phyloP scores from a whole-genome alignment of 2,888 invertebrate species.

The Chaetoderma sp. region DNA sequence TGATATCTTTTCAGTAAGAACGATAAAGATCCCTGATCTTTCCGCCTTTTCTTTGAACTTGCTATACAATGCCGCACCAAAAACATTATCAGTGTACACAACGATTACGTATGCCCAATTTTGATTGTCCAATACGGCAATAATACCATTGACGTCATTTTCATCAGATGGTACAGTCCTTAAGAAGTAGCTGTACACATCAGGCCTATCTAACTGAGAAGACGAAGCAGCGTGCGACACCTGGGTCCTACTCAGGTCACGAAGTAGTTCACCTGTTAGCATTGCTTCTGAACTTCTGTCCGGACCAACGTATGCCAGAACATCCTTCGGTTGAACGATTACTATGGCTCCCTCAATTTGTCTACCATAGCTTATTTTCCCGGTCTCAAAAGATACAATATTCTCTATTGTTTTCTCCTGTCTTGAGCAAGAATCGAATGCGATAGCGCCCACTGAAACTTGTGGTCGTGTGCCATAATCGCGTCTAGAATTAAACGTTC shows the following conservation, averaged over 20 bases:
- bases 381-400: conserved; percentile 53
- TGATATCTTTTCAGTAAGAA: conserved; percentile 25
- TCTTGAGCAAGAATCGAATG: conserved; percentile 55
- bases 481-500: conserved; percentile 31
- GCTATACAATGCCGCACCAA: conserved; percentile 7
- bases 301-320: conserved; percentile 59
- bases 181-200: conserved; percentile 45
- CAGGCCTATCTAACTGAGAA: conserved; percentile 34
- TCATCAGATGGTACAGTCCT: conserved; percentile 50
- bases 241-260: conserved; percentile 73
- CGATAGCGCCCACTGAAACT: conserved; percentile 56
- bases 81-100: conserved; percentile 47
- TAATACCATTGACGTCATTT: conserved; percentile 50
- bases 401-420: conserved; percentile 46
- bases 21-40: conserved; percentile 40
- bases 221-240: conserved; percentile 56
- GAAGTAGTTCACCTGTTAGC: conserved; percentile 63
- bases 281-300: conserved; percentile 46
- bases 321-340: conserved; percentile 42
- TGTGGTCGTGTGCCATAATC: conserved; percentile 1
- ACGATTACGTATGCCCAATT: conserved; percentile 61
- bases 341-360: conserved; percentile 24
- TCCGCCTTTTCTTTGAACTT: conserved; percentile 30
- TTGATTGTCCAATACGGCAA: conserved; percentile 47
- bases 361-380: conserved; percentile 39